phyloP scores from a whole-genome alignment of 2,888 invertebrate genomes.

The Drosophila fulvimacula region DNA sequence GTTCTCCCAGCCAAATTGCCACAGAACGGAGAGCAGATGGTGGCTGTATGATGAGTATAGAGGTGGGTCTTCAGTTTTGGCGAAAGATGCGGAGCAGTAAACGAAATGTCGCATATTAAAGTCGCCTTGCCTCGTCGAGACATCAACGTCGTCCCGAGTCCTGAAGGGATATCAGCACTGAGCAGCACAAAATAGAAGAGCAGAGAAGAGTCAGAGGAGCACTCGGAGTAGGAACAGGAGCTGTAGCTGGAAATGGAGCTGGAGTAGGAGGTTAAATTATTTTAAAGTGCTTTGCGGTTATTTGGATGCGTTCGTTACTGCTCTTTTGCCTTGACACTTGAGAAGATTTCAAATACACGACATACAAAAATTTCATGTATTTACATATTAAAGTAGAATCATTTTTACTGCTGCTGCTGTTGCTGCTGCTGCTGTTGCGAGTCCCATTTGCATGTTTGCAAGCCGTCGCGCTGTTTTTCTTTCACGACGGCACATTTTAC shows the following conservation, averaged over 20 bases:
- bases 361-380: constrained; percentile 35
- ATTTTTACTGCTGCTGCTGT: constrained; percentile 18
- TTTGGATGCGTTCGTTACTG: constrained; percentile 55
- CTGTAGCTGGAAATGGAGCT: too few species aligned
- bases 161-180: constrained; percentile 11
- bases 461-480: constrained; percentile 29
- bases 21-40: constrained; percentile 29
- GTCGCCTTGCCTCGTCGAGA: constrained; percentile 41
- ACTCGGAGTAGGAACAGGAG: neutral
- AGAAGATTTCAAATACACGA: constrained; percentile 36
- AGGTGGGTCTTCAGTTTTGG: constrained; percentile 22
- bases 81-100: constrained; percentile 34
- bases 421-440: constrained; percentile 17
- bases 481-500: constrained; percentile 56
- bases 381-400: constrained; percentile 49
- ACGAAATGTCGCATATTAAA: constrained; percentile 71
- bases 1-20: constrained; percentile 45
- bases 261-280: constrained; percentile 57
- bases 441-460: constrained; percentile 56
- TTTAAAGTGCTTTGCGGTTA: constrained; percentile 73
- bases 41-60: constrained; percentile 13
- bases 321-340: constrained; percentile 51
- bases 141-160: constrained; percentile 26
- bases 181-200: neutral
- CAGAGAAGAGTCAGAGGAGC: neutral